Base-by-base conservation (phyloP, 2,797 vertebrate genomes). In the Scolopax bukidnonensis region DNA sequence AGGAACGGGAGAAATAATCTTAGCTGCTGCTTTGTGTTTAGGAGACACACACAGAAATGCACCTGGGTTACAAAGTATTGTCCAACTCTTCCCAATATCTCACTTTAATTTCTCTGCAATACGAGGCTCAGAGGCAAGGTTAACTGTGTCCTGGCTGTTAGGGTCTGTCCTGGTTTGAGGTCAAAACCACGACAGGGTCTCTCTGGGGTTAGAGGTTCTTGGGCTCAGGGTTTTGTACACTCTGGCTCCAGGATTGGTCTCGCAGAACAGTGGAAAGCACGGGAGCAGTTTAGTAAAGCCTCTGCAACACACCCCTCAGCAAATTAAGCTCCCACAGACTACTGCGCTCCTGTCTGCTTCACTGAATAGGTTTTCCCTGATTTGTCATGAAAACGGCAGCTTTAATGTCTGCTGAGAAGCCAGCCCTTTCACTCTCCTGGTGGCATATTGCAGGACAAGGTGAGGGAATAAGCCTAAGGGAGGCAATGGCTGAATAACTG, bases 191-290 rank as follows among this genome's bases (percentile, higher is more conserved):
- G 36, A 36, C 36, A 36, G 36, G 36, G 23, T 54, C 48, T 45
- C 51, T 19, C 64, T 61, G 71, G 9, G 33, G 28, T 38, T 30
- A 53, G 9, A 5, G 23, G 32, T 41, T 25, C 43, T 15, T 23
- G 1, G 6, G 4, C 28, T 65, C 25, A 15, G 32, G 30, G 5
- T 32, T 1, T 23, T 12, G n/a, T 32, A 16, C 9, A 4, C 5
- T 5, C 59, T 32, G 25, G 23, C 24, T 38, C 47, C 45, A 18
- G 11, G 32, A 4, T 10, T 7, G 6, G 18, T n/a, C 6, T 1
- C 27, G 28, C 60, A 2, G 5, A 56, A 40, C 33, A 16, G 10
- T n/a, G 36, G 16, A 4, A 28, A 53, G 12, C 0, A 4, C 1
- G 3, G 33, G 6, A n/a, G n/a, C 25, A 24, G 20, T 33, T 67